A percentile compares a stretch with the other conserved stretches of the same genome.
These are phyloP conservation scores for Myotis myotis DNA, from an alignment of 2,797 vertebrate genomes.

Conservation along the genomic window DNA sequence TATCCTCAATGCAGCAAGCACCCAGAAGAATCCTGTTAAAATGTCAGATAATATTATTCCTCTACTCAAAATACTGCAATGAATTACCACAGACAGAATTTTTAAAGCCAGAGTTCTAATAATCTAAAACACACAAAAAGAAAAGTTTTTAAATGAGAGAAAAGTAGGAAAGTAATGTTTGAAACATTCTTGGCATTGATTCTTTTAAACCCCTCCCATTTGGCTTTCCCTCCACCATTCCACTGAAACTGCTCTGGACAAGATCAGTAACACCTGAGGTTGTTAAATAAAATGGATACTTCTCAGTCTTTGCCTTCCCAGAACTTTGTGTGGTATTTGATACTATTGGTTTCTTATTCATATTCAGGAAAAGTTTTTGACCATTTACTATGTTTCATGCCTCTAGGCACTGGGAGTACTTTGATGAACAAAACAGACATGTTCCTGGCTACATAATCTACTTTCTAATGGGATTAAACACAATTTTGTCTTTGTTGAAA, in stretches of 20 bases:
- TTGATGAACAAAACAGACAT: constrained; percentile 9
- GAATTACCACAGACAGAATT: constrained; percentile 6
- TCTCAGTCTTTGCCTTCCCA: constrained; percentile 22
- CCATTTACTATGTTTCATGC: neutral
- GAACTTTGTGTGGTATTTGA: constrained; percentile 29
- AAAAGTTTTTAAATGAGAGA: neutral
- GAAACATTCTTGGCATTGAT: neutral
- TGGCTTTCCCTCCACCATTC: neutral
- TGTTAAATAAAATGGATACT: neutral
- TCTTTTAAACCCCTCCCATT: constrained; percentile 1
- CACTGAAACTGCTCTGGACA: neutral
- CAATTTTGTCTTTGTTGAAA: neutral
- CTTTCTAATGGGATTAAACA: constrained; percentile 22
- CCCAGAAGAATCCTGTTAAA: neutral
- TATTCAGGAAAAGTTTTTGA: constrained; percentile 33
- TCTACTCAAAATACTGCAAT: neutral
- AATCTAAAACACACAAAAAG: neutral
- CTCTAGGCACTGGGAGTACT: neutral
- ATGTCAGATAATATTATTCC: neutral
- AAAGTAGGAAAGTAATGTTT: neutral
- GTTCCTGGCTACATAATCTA: neutral
- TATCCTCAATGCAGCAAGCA: neutral
- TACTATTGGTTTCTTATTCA: constrained; percentile 21
- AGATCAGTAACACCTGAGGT: neutral
- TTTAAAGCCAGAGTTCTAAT: constrained; percentile 24